Base-by-base conservation (phyloP, 2,113 vertebrate genomes). In the Numida meleagris region DNA sequence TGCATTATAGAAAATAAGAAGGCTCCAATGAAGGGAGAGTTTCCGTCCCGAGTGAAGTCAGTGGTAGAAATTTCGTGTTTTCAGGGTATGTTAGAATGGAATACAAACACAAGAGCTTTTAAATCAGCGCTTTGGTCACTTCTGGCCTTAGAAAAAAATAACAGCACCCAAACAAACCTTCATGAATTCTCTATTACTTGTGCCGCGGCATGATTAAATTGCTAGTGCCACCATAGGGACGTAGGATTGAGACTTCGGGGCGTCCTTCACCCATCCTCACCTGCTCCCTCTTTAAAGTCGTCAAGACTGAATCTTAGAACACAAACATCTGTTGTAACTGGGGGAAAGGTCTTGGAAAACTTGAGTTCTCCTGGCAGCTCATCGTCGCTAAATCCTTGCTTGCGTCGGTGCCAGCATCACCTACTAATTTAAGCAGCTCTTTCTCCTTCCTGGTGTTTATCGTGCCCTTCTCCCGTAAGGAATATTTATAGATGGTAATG, bases 171-270 rank as follows among this genome's bases (percentile, higher is more conserved):
- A 53, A 31, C 25, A 15, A 27, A 51, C 15, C 27, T 29, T 10
- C 51, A 31, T 17, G 5, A 2, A 14, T 53, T 5, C 51, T 10
- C 51, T 53, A 9, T 53, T 16, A 31, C 14, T 16, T 29, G 51
- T 31, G 51, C 27, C 29, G 51, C 15, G 9, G 51, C 5, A 5
- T 31, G 27, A 31, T 29, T 29, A 15, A 31, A 11, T 14, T 5
- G 27, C 46, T n/a, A 1, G 43, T 1, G 14, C 36, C 10, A 3
- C 24, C 2, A 34, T 12, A 14, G 42, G 40, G 31, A 0, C 1
- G 43, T 10, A 2, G 73, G 33, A 17, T 17, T 6, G 43, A 46
- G 66, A 16, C 42, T 67, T 34, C 11, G 14, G 11, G 21, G 34
- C 12, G 33, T 18, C 20, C 21, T 33, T 48, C 17, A 3, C 33